Evolutionary conservation across 37 sponge, comb jelly and placozoan genomes (phyloP).

Genomic region (Spongilla lacustris): DNA sequence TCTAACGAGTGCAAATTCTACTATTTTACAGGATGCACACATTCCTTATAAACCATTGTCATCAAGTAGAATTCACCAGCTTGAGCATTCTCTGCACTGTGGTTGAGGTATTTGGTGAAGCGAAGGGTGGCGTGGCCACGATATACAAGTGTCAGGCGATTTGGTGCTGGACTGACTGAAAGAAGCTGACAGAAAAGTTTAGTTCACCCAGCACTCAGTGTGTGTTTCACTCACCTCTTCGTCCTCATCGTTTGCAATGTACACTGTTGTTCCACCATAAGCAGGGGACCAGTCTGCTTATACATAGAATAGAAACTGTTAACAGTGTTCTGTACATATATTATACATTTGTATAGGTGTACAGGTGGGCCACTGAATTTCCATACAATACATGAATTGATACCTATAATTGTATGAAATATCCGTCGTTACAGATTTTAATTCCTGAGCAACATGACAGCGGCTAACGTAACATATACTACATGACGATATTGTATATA

Average conservation of each 20-base stretch:
- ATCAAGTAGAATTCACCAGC: neutral
- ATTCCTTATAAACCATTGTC: neutral
- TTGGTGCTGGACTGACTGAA: conserved; percentile 47
- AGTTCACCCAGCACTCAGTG: neutral
- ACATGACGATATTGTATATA: too few species aligned
- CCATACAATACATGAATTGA: too few species aligned
- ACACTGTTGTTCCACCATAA: conserved; percentile 65
- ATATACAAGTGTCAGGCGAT: conserved; percentile 73
- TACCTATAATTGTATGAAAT: too few species aligned
- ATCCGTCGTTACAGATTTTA: too few species aligned
- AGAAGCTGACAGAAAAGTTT: conserved; percentile 45
- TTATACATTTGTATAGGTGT: too few species aligned
- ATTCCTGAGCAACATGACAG: too few species aligned
- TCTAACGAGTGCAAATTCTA: neutral
- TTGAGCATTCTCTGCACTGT: neutral
- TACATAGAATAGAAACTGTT: neutral
- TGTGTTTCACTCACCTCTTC: conserved; percentile 64
- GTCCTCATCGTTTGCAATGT: conserved; percentile 77
- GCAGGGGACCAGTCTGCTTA: conserved; percentile 67
- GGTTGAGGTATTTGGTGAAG: conserved; percentile 83
- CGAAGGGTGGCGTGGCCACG: conserved; percentile 62
- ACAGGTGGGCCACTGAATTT: too few species aligned
- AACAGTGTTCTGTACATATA: too few species aligned
- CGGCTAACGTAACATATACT: too few species aligned
- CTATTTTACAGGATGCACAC: neutral